Percentiles rank a stretch among this genome's conserved stretches.
phyloP scores from a whole-genome alignment of 2,888 invertebrate genomes.

The Clitarchus hookeri region DNA sequence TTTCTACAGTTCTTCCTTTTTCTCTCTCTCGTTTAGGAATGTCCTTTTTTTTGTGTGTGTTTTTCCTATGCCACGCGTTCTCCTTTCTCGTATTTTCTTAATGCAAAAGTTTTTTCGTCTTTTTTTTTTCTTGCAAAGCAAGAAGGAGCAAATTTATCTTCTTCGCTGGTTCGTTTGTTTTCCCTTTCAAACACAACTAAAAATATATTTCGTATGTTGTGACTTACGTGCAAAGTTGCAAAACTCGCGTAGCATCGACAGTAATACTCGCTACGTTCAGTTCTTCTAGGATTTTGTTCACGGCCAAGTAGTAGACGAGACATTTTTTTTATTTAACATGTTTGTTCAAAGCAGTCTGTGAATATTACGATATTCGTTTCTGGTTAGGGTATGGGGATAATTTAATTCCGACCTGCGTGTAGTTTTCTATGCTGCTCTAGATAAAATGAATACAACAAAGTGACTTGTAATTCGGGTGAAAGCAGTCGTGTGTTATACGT shows the following conservation, averaged over 20 bases:
- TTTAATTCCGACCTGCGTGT: too few relatives aligned
- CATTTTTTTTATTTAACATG: too few relatives aligned
- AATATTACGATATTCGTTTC: too few relatives aligned
- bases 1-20: conserved; percentile 12
- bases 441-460: too few relatives aligned
- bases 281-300: background rate
- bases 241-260: background rate
- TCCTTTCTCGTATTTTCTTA: conserved; percentile 2
- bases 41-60: background rate
- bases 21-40: background rate
- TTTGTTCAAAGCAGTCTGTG: too few relatives aligned
- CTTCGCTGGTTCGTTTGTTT: background rate
- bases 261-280: background rate
- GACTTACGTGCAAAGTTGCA: background rate
- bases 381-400: too few relatives aligned
- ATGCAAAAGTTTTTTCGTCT: background rate
- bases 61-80: background rate
- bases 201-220: background rate
- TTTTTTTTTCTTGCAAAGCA: background rate
- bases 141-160: conserved; percentile 3
- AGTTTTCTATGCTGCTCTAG: too few relatives aligned
- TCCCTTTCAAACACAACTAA: background rate
- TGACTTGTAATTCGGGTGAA: too few relatives aligned
- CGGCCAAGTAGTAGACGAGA: too few relatives aligned
- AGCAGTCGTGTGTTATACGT: too few relatives aligned